Base-by-base conservation (phyloP, 2,113 vertebrate species). In the Brachypteracias leptosomus region DNA sequence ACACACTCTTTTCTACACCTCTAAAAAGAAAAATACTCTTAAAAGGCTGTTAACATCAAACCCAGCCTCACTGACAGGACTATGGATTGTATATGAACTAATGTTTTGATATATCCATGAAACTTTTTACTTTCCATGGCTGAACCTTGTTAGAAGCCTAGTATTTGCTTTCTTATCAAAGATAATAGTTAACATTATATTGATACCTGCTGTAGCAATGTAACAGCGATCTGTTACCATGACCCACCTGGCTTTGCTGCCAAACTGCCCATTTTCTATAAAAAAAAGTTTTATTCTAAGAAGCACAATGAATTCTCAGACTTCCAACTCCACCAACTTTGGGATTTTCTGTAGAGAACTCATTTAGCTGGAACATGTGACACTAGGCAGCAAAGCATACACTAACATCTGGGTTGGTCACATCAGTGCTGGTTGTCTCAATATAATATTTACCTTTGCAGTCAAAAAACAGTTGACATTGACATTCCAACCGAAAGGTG, bases 401-500 rank as follows among this genome's bases (percentile, higher is more conserved):
- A n/a, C 15, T n/a, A 36, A 46, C 31, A 68, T 24, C 51, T 59
- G 38, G 10, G 46, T 7, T 78, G 72, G 72, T 71, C 55, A 78
- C 25, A 79, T 29, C 35, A 70, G 35, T 47, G 52, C 11, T 72
- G 18, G 8, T 26, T 47, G 81, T 58, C 54, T 67, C 58, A 29
- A 11, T 26, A 42, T n/a, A 52, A 8, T 47, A 73, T 52, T 58
- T 47, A 70, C 5, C 28, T 65, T n/a, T 18, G 89, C 1, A 0
- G 55, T 36, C 33, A 81, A 82, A 94, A 91, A 25, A 2, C 5
- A 46, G 21, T 35, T 16, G 14, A 42, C 29, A 11, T 4, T 18
- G 11, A 51, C 0, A 0, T 68, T 74, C 62, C 61, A 49, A 55
- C 6, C 0, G 0, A 88, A 82, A 62, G 1, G 8, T 1, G 4